Percentiles rank a stretch among this genome's conserved stretches.
These are phyloP conservation scores for Hoplodrina ambigua DNA, from an alignment of 2,888 invertebrate species.

Conservation along the genomic window DNA sequence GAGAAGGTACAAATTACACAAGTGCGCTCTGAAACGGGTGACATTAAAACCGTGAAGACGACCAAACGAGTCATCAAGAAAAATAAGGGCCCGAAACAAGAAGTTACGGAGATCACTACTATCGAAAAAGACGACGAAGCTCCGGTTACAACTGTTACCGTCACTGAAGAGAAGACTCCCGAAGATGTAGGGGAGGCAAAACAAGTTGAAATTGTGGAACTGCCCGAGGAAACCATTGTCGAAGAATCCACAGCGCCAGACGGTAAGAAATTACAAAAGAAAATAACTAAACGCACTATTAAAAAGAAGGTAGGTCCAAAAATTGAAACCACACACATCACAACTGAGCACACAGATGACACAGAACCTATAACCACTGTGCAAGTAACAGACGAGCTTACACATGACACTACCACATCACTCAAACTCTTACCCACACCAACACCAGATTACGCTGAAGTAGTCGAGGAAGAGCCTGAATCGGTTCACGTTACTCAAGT, in stretches of 20 bases:
- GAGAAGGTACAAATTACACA: slow-evolving; percentile 26
- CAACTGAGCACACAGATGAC: slow-evolving; percentile 24
- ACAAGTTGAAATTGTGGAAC: slow-evolving; percentile 39
- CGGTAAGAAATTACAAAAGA: slow-evolving; percentile 50
- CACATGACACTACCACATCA: slow-evolving; percentile 49
- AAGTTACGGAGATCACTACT: slow-evolving; percentile 33
- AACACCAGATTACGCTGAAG: slow-evolving; percentile 32
- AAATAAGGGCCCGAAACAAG: slow-evolving; percentile 28
- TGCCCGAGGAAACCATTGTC: slow-evolving; percentile 74
- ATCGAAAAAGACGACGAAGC: slow-evolving; percentile 33
- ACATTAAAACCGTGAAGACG: slow-evolving; percentile 9
- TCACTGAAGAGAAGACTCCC: slow-evolving; percentile 9
- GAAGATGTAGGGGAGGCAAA: too few species aligned
- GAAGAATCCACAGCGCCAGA: slow-evolving; percentile 62
- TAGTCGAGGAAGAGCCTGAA: slow-evolving; percentile 47
- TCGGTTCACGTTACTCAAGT: slow-evolving; percentile 66
- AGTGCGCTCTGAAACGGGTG: slow-evolving; percentile 18
- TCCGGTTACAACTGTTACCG: slow-evolving; percentile 10
- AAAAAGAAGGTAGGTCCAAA: slow-evolving; percentile 73
- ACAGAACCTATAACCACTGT: slow-evolving; percentile 69
- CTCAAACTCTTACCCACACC: slow-evolving; percentile 44
- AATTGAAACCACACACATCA: slow-evolving; percentile 61
- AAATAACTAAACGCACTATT: slow-evolving; percentile 65
- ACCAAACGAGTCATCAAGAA: slow-evolving; percentile 35
- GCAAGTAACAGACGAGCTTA: slow-evolving; percentile 70